Base-by-base conservation (phyloP, 2,797 vertebrate species). In the Acipenser transmontanus region DNA sequence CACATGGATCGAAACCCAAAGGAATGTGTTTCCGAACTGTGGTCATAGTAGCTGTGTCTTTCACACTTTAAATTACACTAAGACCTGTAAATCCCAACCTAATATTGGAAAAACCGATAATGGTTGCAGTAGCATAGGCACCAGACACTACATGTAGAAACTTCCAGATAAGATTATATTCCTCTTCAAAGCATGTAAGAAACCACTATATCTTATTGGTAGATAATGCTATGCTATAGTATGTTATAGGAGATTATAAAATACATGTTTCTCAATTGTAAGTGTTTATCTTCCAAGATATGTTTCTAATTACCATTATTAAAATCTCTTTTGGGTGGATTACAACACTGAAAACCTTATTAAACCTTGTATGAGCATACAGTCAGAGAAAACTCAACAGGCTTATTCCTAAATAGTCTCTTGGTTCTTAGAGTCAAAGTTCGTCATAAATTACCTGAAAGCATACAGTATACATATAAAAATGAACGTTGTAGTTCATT, bases 1-100 rank as follows among this genome's bases (percentile, higher is more conserved):
- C 78, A 76, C 75, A 86, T 82, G 82, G 85, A 85, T 78, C 75
- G 69, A 69, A 79, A 80, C 79, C 83, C 84, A 80, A 75, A 87
- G 77, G 72, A 85, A 88, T 86, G 76, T 84, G 77, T 78, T 77
- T 82, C 74, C 71, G 75, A 70, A 82, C 77, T 72, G 66, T 49
- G 70, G 69, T 69, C 75, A 80, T 66, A 76, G 4, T 79, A 81
- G 77, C 80, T 80, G 83, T 87, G 83, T 87, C 86, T 88, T 73
- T 88, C 84, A 86, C 83, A 84, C 79, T 81, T 82, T 71, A 75
- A 80, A 84, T 77, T 67, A 62, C 72, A 71, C 67, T 73, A 78
- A 79, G 72, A 70, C 71, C 81, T 79, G 74, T 81, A 82, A 82
- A 84, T 82, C 81, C 80, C 77, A 59, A 71, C 68, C 59, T 47